phyloP scores from a whole-genome alignment of 2,113 vertebrate genomes.

The Eolophus roseicapilla region DNA sequence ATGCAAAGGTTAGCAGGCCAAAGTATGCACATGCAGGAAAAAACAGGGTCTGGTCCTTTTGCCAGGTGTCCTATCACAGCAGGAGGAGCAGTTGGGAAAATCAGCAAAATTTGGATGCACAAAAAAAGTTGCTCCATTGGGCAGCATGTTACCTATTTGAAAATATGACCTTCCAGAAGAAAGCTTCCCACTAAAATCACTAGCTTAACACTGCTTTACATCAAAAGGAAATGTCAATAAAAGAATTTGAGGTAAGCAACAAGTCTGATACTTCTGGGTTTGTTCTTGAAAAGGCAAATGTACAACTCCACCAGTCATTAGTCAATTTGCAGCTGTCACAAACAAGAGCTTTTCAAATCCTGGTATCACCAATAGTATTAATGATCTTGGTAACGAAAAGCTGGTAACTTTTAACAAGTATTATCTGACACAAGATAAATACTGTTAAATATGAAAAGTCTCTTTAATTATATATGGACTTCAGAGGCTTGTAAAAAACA shows the following conservation, averaged over 20 bases:
- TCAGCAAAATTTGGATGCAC: slow-evolving; percentile 6
- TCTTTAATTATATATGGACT: slow-evolving; percentile 15
- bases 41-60: neutral
- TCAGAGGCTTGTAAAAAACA: neutral
- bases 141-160: neutral
- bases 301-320: neutral
- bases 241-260: neutral
- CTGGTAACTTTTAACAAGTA: slow-evolving; percentile 54
- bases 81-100: slow-evolving; percentile 34
- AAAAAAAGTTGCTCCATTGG: neutral
- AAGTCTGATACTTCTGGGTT: neutral
- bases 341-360: slow-evolving; percentile 47
- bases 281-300: slow-evolving; percentile 47
- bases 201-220: neutral
- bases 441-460: slow-evolving; percentile 53
- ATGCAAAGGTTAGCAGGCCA: slow-evolving; percentile 3
- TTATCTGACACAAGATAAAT: slow-evolving; percentile 52
- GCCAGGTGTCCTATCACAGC: slow-evolving; percentile 13
- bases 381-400: slow-evolving; percentile 50
- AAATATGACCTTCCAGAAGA: slow-evolving; percentile 11
- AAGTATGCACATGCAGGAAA: neutral
- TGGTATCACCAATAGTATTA: neutral
- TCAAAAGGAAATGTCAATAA: neutral
- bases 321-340: slow-evolving; percentile 20
- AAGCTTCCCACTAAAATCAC: neutral